These are phyloP conservation scores for Pyrochroa serraticornis DNA, from an alignment of 2,888 invertebrate genomes.

Conservation along the genomic window DNA sequence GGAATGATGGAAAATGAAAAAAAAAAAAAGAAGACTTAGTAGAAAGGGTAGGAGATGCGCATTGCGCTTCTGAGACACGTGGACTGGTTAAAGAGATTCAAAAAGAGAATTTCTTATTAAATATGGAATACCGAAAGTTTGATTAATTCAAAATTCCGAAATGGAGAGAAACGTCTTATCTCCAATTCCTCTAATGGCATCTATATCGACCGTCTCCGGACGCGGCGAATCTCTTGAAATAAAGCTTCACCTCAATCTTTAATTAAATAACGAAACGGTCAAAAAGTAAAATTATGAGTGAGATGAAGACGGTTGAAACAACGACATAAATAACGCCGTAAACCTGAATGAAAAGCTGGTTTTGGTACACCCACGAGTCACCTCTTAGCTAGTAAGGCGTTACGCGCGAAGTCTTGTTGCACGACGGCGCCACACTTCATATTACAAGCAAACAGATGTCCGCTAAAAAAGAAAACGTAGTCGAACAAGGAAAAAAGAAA, in stretches of 20 bases:
- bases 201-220: no score
- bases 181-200: no score
- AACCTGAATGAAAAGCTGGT: constrained; percentile 52
- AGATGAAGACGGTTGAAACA: constrained; percentile 38
- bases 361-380: constrained; percentile 49
- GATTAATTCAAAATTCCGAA: no score
- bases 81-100: no score
- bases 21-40: no score
- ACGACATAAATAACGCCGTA: constrained; percentile 48
- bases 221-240: no score
- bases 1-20: no score
- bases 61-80: no score
- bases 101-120: no score
- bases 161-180: no score
- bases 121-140: no score
- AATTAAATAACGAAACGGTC: constrained; percentile 33
- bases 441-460: constrained; percentile 43
- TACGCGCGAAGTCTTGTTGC: constrained; percentile 34
- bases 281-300: constrained; percentile 33
- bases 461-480: constrained; percentile 39
- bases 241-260: constrained; percentile 26
- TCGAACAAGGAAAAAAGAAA: constrained; percentile 13
- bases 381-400: constrained; percentile 39
- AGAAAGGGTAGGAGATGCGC: no score
- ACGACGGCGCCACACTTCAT: constrained; percentile 43